These are phyloP conservation scores for Zaprionus inermis DNA, from an alignment of 1,140 invertebrate genomes.

Conservation along the genomic window DNA sequence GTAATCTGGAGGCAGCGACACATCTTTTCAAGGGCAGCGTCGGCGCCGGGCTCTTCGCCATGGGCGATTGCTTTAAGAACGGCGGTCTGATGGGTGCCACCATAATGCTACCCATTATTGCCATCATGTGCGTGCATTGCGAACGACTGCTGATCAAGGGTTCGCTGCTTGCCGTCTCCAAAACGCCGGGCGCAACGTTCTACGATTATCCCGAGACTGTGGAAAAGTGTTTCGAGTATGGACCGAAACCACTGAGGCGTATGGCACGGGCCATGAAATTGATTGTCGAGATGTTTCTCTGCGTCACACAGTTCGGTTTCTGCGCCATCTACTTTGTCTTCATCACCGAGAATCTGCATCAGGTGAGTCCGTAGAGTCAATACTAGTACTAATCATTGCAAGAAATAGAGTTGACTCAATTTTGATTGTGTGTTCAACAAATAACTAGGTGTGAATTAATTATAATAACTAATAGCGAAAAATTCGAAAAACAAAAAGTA, in stretches of 20 bases:
- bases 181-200: constrained; percentile 72
- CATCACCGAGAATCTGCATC: constrained; percentile 91
- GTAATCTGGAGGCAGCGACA: constrained; percentile 89
- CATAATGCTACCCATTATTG: constrained; percentile 88
- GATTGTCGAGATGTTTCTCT: constrained; percentile 91
- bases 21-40: constrained; percentile 87
- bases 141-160: constrained; percentile 86
- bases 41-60: constrained; percentile 90
- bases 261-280: constrained; percentile 87
- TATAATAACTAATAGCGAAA: not conserved
- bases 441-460: not conserved
- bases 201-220: constrained; percentile 91
- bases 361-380: constrained; percentile 85
- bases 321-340: constrained; percentile 98
- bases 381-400: no score
- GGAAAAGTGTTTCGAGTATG: constrained; percentile 90
- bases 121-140: constrained; percentile 89
- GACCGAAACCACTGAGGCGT: constrained; percentile 87
- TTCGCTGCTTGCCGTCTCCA: constrained; percentile 64
- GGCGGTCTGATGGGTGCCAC: constrained; percentile 88
- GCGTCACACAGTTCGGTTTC: constrained; percentile 97
- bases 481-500: no score
- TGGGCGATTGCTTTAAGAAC: constrained; percentile 91
- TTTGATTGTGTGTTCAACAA: not conserved
- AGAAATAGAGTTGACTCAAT: no score